Base-by-base conservation (phyloP, 37 sponge, comb jelly and placozoan genomes). In the Ianthella basta region DNA sequence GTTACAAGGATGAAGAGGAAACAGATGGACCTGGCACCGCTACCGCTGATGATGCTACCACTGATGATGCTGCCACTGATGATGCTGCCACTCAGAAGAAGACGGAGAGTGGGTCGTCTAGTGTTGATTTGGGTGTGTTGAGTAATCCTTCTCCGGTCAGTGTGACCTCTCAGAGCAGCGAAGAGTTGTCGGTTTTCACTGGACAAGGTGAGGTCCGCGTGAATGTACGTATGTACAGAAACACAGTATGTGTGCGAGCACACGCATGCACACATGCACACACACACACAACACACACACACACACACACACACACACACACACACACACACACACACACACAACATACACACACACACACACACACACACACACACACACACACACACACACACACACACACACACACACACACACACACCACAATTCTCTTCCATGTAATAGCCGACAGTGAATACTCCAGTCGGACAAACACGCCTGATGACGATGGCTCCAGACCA, bases 301-400 rank as follows among this genome's bases (percentile, higher is more conserved):
- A 68, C 56, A 84, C 72, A 63, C 65, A 63, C 65, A 63, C 65
- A 63, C 65, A 84, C 72, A 84, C 84, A 84, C 72, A 84, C 84
- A 70, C 30, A 70, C 72, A 67, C 36, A 84, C 72, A 84, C 30
- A 82, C 66, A 63, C 23, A 34, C 41, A 39, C 41, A 21, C 41
- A 27, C 27, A 40, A 83, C 84, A 54, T 55, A 83, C 72, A 44
- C 55, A 37, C 56, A 41, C 72, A 27, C 72, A 50, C 56, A 50
- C 84, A 27, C 24, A 38, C 73, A 27, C 61, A 35, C 29, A 53
- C 32, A 66, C 55, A 53, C 25, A 83, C 69, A 63, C 53, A 53
- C 8, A 67, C 69, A 67, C 69, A 27, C 69, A 83, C 50, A 67
- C 83, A 66, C 50, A 44, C 50, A 44, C 6, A 44, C 50, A 44